phyloP scores from a whole-genome alignment of 2,797 vertebrate species.

The Helicolenus hilgendorfi region DNA sequence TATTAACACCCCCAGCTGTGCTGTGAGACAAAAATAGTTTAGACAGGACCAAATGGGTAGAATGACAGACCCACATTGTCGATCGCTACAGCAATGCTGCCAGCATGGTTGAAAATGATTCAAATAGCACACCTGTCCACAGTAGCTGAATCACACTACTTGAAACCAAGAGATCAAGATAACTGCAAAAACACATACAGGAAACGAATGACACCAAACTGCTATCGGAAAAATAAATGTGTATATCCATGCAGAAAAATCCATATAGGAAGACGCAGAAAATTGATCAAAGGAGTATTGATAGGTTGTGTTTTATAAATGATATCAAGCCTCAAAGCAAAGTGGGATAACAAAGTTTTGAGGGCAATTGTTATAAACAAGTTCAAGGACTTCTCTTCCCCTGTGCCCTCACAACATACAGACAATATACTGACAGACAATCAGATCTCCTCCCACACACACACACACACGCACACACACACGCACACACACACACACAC shows the following conservation, averaged over 20 bases:
- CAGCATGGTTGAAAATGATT: background rate
- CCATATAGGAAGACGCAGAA: background rate
- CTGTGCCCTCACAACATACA: slow-evolving; percentile 24
- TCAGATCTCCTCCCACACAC: slow-evolving; percentile 62
- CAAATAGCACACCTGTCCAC: background rate
- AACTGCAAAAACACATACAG: background rate
- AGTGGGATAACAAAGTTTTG: slow-evolving; percentile 59
- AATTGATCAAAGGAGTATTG: background rate
- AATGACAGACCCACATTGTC: background rate
- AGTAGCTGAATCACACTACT: background rate
- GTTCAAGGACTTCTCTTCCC: slow-evolving; percentile 56
- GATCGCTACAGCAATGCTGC: background rate
- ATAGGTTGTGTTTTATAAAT: background rate
- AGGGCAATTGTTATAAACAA: slow-evolving; percentile 64
- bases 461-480: slow-evolving; percentile 39
- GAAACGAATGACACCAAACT: background rate
- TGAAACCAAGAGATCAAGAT: background rate
- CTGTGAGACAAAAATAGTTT: background rate
- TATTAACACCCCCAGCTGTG: background rate
- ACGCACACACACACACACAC: slow-evolving; percentile 27
- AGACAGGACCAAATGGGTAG: background rate
- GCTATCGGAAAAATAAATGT: background rate
- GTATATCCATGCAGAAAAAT: background rate
- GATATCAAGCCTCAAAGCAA: slow-evolving; percentile 33
- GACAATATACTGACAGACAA: slow-evolving; percentile 64